Evolutionary conservation across 2,797 vertebrate genomes (phyloP).

Genomic region (Periophthalmus magnuspinnatus): DNA sequence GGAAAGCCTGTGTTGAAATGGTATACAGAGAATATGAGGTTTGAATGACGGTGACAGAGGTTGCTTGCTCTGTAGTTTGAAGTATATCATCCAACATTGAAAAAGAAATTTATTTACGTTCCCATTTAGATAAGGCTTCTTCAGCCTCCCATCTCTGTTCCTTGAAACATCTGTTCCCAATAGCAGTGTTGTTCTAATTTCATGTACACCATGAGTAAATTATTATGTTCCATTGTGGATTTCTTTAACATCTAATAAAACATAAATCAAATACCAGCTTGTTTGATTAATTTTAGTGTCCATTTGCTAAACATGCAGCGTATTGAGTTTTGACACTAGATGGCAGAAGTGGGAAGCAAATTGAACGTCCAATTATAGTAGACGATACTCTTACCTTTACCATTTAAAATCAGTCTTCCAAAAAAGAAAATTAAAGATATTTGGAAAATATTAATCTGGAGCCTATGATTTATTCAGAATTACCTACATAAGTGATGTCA

Average conservation of each 20-base stretch:
- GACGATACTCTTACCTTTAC: too few relatives aligned
- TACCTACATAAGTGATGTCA: too few relatives aligned
- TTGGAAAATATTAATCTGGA: too few relatives aligned
- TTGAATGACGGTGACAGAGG: slow-evolving; percentile 41
- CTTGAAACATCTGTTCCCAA: slow-evolving; percentile 70
- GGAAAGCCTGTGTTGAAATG: slow-evolving; percentile 64
- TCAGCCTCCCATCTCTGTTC: slow-evolving; percentile 59
- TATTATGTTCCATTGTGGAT: slow-evolving; percentile 99
- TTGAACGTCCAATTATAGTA: too few relatives aligned
- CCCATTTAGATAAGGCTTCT: slow-evolving; percentile 76
- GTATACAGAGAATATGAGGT: slow-evolving; percentile 57
- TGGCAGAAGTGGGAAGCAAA: slow-evolving; percentile 30
- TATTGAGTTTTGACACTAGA: slow-evolving; percentile 38
- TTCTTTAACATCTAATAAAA: slow-evolving; percentile 99
- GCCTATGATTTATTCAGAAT: too few relatives aligned
- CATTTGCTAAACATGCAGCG: not conserved
- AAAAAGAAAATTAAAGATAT: not conserved
- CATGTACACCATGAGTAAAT: slow-evolving; percentile 94
- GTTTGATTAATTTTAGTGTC: not conserved
- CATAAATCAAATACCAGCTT: slow-evolving; percentile 74
- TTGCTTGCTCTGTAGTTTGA: slow-evolving; percentile 81
- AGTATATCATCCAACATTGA: slow-evolving; percentile 82
- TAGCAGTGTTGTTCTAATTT: slow-evolving; percentile 95
- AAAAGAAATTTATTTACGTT: slow-evolving; percentile 76
- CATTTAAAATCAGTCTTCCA: not conserved